Evolutionary conservation across 2,797 vertebrate genomes (phyloP).

Genomic region (Hypotaenidia philippensis): DNA sequence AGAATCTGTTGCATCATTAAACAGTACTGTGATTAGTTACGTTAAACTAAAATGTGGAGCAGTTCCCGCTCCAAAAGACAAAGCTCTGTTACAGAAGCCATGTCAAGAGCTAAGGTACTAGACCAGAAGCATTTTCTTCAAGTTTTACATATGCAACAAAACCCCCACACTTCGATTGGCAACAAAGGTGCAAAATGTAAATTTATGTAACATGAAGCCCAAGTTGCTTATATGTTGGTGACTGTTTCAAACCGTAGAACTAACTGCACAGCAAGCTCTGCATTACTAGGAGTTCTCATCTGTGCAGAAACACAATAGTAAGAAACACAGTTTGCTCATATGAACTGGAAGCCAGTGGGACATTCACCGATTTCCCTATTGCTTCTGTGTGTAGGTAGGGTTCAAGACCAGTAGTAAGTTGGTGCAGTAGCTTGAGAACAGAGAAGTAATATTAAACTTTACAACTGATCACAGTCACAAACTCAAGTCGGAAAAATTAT

Average conservation of each 20-base stretch:
- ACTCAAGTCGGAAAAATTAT: not conserved
- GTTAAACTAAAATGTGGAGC: not conserved
- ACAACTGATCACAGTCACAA: not conserved
- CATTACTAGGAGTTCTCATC: not conserved
- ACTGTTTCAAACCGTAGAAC: not conserved
- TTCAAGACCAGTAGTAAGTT: constrained; percentile 1
- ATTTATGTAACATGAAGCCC: not conserved
- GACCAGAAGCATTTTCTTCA: not conserved
- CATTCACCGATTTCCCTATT: not conserved
- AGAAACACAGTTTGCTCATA: not conserved
- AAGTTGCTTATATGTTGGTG: not conserved
- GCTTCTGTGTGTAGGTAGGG: not conserved
- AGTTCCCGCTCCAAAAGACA: not conserved
- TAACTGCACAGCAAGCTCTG: not conserved
- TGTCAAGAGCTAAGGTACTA: not conserved
- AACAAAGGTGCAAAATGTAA: not conserved
- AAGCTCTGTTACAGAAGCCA: not conserved
- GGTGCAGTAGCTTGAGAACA: constrained; percentile 8
- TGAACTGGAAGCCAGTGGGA: not conserved
- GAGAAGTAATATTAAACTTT: not conserved
- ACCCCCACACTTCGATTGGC: accelerated
- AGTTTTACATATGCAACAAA: not conserved
- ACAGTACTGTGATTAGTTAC: not conserved
- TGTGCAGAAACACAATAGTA: not conserved
- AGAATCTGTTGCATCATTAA: not conserved